Evolutionary conservation across 2,888 invertebrate species (phyloP).

Genomic region (Ceraclea dissimilis): DNA sequence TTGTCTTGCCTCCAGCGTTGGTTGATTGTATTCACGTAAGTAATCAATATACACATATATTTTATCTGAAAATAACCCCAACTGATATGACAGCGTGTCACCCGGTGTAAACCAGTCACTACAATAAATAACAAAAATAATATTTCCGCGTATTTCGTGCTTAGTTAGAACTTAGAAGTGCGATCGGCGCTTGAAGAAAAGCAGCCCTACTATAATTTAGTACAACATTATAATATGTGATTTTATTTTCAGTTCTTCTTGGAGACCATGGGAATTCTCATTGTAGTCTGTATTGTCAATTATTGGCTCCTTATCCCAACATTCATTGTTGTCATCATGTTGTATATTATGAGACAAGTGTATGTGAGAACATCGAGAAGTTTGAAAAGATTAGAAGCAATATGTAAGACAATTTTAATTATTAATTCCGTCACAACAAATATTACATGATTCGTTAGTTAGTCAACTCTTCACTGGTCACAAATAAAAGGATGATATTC

Average conservation of each 20-base stretch:
- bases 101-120: no score
- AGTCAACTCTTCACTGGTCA: no score
- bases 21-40: constrained; percentile 52
- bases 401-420: no score
- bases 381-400: constrained; percentile 62
- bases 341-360: constrained; percentile 57
- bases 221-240: no score
- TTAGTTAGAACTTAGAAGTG: no score
- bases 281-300: constrained; percentile 65
- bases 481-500: no score
- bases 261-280: constrained; percentile 59
- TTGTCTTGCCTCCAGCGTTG: constrained; percentile 42
- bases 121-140: no score
- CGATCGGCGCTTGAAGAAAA: no score
- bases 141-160: no score
- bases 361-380: constrained; percentile 70
- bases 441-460: no score
- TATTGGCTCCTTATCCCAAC: constrained; percentile 62
- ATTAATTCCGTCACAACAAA: no score
- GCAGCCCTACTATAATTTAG: no score
- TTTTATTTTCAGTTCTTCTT: constrained; percentile 40
- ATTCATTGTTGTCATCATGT: constrained; percentile 52
- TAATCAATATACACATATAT: neutral
- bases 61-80: neutral
- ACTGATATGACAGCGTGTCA: neutral